phyloP scores from a whole-genome alignment of 2,113 vertebrate genomes.

The Kryptolebias marmoratus region DNA sequence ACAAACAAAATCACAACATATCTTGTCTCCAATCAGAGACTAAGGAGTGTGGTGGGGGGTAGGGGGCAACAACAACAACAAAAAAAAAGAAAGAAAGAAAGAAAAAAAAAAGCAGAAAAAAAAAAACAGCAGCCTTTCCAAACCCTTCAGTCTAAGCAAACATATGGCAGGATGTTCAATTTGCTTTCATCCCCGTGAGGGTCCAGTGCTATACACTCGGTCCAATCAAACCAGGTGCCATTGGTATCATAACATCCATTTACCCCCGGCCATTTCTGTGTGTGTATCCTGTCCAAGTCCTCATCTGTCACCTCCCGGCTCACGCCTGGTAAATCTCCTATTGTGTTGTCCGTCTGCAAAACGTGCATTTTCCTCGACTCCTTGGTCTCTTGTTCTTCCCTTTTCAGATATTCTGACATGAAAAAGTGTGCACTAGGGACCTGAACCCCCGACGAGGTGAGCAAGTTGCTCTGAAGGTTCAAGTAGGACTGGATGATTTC shows the following conservation, averaged over 20 bases:
- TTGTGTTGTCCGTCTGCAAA: constrained; percentile 83
- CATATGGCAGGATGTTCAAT: constrained; percentile 98
- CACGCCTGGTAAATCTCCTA: constrained; percentile 86
- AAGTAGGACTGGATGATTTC: constrained; percentile 99
- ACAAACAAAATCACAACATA: constrained; percentile 74
- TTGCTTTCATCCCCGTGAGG: constrained; percentile 94
- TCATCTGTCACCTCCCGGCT: constrained; percentile 84
- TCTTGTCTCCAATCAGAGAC: constrained; percentile 47
- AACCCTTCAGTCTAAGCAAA: constrained; percentile 95
- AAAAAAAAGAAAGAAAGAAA: constrained; percentile 78
- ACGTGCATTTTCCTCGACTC: constrained; percentile 87
- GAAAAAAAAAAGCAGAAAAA: constrained; percentile 75
- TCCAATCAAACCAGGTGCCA: constrained; percentile 98
- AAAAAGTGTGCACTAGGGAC: constrained; percentile 95
- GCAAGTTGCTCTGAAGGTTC: constrained; percentile 96
- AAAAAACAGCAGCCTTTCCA: constrained; percentile 80
- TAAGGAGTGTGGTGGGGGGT: constrained; percentile 22
- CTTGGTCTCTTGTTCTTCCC: constrained; percentile 89
- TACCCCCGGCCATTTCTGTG: constrained; percentile 90
- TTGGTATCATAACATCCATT: constrained; percentile 97
- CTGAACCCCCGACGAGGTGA: constrained; percentile 94
- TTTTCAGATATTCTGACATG: constrained; percentile 97
- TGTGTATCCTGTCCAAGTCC: constrained; percentile 89
- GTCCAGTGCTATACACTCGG: constrained; percentile 97
- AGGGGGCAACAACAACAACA: too few species aligned